These are phyloP conservation scores for Chaenodraco wilsoni DNA, from an alignment of 2,797 vertebrate species.

Conservation along the genomic window DNA sequence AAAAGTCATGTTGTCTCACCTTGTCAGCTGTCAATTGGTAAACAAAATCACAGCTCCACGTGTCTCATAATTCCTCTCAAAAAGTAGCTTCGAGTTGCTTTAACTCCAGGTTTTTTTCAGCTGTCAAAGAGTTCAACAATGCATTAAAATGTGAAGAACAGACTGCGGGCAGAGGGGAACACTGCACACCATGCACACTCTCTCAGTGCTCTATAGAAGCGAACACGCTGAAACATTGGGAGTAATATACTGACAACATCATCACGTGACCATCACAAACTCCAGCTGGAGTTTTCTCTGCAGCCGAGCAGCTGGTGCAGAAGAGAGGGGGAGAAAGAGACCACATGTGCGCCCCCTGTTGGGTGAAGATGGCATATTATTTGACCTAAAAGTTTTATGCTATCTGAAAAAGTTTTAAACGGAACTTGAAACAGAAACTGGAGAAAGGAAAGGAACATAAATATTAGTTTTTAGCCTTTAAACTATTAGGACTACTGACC, in stretches of 20 bases:
- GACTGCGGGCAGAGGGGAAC: background rate
- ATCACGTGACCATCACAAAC: slow-evolving; percentile 66
- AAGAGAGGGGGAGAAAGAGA: background rate
- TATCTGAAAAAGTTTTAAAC: too few relatives aligned
- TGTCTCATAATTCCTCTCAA: slow-evolving; percentile 59
- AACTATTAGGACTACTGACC: too few relatives aligned
- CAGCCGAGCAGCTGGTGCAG: slow-evolving; percentile 23
- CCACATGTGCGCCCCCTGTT: slow-evolving; percentile 41
- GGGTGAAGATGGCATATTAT: background rate
- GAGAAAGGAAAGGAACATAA: too few relatives aligned
- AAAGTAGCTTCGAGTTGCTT: slow-evolving; percentile 22
- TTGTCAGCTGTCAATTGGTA: slow-evolving; percentile 54
- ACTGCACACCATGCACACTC: slow-evolving; percentile 14
- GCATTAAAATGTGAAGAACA: background rate
- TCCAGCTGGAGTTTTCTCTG: slow-evolving; percentile 42
- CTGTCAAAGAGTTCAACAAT: background rate
- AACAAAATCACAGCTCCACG: slow-evolving; percentile 58
- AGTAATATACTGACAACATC: slow-evolving; percentile 64
- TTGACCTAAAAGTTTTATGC: background rate
- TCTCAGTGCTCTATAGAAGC: slow-evolving; percentile 26
- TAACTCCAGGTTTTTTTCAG: slow-evolving; percentile 19
- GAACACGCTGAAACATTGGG: slow-evolving; percentile 34
- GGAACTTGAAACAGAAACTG: too few relatives aligned
- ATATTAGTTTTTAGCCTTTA: too few relatives aligned
- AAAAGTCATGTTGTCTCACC: slow-evolving; percentile 56